Conservation (phyloP, 1,140 invertebrate species). For the Oryzaephilus surinamensis region DNA sequence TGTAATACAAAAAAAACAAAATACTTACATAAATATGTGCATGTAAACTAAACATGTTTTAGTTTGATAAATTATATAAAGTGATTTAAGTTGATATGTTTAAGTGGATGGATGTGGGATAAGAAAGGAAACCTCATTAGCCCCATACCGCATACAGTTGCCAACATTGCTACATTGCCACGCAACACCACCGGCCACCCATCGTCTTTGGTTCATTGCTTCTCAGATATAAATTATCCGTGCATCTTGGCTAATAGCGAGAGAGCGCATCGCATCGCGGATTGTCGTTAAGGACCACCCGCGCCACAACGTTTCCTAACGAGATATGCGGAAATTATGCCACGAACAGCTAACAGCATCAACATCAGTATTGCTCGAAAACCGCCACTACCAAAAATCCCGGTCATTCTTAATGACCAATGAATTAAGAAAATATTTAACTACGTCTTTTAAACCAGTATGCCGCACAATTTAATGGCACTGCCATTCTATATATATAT, state of each 20-base stretch:
- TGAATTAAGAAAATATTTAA: constrained; percentile 27
- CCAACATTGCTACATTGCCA: no score
- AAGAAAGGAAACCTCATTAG: constrained; percentile 21
- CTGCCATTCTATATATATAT: no score
- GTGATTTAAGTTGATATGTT: constrained; percentile 6
- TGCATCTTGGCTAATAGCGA: constrained; percentile 27
- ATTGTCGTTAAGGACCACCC: constrained; percentile 25
- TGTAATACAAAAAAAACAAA: constrained; percentile 11
- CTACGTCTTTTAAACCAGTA: constrained; percentile 13
- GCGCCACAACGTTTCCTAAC: constrained; percentile 21
- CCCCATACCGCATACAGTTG: constrained; percentile 19
- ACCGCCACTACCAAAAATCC: constrained; percentile 20
- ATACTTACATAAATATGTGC: constrained; percentile 1
- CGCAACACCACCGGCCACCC: constrained; percentile 16
- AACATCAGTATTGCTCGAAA: no score
- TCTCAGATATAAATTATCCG: constrained; percentile 26
- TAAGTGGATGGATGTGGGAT: constrained; percentile 6
- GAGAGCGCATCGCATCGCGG: constrained; percentile 19
- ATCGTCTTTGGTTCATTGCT: constrained; percentile 24
- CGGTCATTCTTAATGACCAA: constrained; percentile 25
- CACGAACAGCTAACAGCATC: constrained; percentile 24
- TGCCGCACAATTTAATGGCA: constrained; percentile 14
- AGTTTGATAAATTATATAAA: not conserved
- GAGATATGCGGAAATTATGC: constrained; percentile 28
- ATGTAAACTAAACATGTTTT: not conserved